Percentiles rank a stretch among this genome's conserved stretches.
These are phyloP conservation scores for Dugesia japonica DNA, from an alignment of 2,888 invertebrate species.

Conservation along the genomic window DNA sequence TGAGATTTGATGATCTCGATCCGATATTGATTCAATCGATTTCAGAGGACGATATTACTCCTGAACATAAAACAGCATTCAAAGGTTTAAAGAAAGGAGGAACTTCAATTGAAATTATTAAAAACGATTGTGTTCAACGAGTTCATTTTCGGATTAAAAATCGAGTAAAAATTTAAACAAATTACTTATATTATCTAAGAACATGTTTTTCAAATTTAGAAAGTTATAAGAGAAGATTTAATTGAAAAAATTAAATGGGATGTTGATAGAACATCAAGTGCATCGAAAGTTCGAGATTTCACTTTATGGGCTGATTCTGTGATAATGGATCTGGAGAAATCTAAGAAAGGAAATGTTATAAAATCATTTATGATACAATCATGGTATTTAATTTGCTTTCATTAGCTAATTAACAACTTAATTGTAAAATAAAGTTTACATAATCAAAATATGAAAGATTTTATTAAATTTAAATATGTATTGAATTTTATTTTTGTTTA, in stretches of 20 bases:
- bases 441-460: too few species aligned
- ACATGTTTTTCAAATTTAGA: not conserved
- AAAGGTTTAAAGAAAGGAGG: slow-evolving; percentile 24
- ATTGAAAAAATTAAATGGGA: slow-evolving; percentile 26
- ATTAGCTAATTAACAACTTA: too few species aligned
- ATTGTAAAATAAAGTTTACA: too few species aligned
- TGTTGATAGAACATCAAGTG: slow-evolving; percentile 15
- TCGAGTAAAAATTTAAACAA: not conserved
- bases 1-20: slow-evolving; percentile 28
- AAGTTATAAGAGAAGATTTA: slow-evolving; percentile 17
- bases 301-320: slow-evolving; percentile 27
- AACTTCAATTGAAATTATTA: slow-evolving; percentile 27
- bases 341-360: not conserved
- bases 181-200: not conserved
- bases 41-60: not conserved
- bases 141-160: slow-evolving; percentile 34
- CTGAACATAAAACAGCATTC: slow-evolving; percentile 3
- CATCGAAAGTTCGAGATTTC: slow-evolving; percentile 27
- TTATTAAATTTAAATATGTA: too few species aligned
- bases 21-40: not conserved
- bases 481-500: too few species aligned
- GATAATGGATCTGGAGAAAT: slow-evolving; percentile 13
- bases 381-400: not conserved
- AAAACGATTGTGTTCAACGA: slow-evolving; percentile 23
- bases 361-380: not conserved